A percentile compares a stretch with the other conserved stretches of the same genome.
Conservation (phyloP, 2,113 vertebrate genomes). For the Tachysurus vachellii region DNA sequence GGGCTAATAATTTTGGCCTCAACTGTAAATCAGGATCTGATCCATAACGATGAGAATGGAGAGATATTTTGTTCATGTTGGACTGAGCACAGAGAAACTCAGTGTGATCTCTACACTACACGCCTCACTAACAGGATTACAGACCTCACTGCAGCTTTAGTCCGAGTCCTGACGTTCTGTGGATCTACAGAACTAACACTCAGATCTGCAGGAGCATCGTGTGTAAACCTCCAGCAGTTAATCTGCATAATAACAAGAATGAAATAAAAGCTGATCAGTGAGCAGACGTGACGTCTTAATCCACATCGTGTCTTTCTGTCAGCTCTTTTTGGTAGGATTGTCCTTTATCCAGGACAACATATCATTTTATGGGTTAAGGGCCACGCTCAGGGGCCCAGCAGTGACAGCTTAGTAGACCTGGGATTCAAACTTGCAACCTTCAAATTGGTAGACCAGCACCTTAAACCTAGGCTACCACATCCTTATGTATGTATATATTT, state of each 20-base stretch:
- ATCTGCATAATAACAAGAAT: neutral
- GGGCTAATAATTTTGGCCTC: too few relatives aligned
- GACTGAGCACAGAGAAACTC: neutral
- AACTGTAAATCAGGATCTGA: too few relatives aligned
- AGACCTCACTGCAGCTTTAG: conserved; percentile 57
- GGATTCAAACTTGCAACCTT: too few relatives aligned
- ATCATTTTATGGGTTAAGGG: neutral
- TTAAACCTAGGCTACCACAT: too few relatives aligned
- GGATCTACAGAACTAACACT: neutral
- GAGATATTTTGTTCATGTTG: neutral
- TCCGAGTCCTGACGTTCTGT: neutral
- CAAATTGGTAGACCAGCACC: too few relatives aligned
- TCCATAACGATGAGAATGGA: neutral
- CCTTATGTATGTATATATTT: neutral
- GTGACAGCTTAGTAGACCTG: too few relatives aligned
- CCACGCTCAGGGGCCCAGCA: too few relatives aligned
- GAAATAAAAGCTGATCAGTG: neutral
- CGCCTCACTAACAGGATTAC: conserved; percentile 73
- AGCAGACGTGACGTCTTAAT: neutral
- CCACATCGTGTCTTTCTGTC: neutral
- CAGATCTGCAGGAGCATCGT: neutral
- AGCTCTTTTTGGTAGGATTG: neutral
- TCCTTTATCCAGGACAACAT: too few relatives aligned
- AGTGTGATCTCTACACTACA: conserved; percentile 43
- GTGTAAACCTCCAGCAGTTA: neutral